Conservation (phyloP, 2,797 vertebrate genomes). For the Premnoplex brunnescens region DNA sequence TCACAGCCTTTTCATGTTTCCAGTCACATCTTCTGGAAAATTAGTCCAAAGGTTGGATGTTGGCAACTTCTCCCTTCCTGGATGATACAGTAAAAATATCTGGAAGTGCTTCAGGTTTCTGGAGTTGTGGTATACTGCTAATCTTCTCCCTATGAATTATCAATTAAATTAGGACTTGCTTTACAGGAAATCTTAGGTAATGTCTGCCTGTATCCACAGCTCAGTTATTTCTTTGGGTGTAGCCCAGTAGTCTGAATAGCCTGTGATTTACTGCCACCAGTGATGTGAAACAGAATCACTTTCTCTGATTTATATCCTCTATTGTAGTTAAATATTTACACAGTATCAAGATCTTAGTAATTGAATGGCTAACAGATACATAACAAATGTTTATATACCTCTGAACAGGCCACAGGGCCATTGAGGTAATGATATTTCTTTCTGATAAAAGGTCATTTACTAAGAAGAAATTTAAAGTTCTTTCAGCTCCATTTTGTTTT, state of each 20-base stretch:
- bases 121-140: background rate
- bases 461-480: background rate
- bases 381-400: conserved; percentile 60
- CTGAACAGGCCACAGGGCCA: conserved; percentile 33
- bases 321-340: conserved; percentile 63
- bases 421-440: conserved; percentile 36
- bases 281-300: conserved; percentile 52
- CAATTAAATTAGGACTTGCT: background rate
- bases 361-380: conserved; percentile 57
- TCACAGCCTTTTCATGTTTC: background rate
- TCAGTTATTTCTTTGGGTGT: conserved; percentile 15
- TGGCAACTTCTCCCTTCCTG: background rate
- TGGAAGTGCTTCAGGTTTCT: background rate
- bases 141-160: background rate
- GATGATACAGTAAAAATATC: background rate
- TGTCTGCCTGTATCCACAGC: background rate
- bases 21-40: background rate
- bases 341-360: conserved; percentile 55
- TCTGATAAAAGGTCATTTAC: background rate
- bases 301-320: conserved; percentile 39
- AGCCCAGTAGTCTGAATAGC: conserved; percentile 24
- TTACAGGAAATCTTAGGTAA: conserved; percentile 12
- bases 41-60: background rate
- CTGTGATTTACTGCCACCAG: conserved; percentile 41
- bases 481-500: conserved; percentile 2